Conservation (phyloP, 2,888 invertebrate species). For the Dendrolimus houi region DNA sequence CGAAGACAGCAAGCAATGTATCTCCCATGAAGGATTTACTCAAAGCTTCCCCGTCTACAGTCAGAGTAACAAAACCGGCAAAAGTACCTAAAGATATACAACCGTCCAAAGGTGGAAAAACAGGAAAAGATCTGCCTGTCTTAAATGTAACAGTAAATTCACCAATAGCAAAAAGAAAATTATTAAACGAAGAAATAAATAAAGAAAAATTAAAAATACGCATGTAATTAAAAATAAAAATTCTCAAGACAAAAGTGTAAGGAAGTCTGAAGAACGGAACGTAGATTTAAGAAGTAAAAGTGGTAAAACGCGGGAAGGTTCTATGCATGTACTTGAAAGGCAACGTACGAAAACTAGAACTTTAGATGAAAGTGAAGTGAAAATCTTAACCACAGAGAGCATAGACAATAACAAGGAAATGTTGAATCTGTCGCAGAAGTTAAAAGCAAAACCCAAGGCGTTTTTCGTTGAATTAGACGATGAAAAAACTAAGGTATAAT, state of each 20-base stretch:
- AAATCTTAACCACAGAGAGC: slow-evolving; percentile 39
- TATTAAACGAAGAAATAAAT: slow-evolving; percentile 14
- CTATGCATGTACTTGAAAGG: slow-evolving; percentile 21
- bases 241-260: slow-evolving; percentile 7
- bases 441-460: slow-evolving; percentile 54
- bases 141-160: slow-evolving; percentile 53
- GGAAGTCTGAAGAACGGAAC: slow-evolving; percentile 9
- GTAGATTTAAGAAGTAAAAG: slow-evolving; percentile 8
- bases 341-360: slow-evolving; percentile 59
- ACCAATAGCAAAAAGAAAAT: slow-evolving; percentile 37
- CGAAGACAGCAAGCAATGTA: slow-evolving; percentile 19
- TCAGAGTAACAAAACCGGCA: slow-evolving; percentile 23
- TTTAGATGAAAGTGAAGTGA: slow-evolving; percentile 57
- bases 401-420: slow-evolving; percentile 57
- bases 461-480: slow-evolving; percentile 54
- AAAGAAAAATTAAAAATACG: slow-evolving; percentile 9
- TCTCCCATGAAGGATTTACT: slow-evolving; percentile 50
- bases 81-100: slow-evolving; percentile 16
- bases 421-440: slow-evolving; percentile 38
- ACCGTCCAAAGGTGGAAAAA: slow-evolving; percentile 15
- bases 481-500: slow-evolving; percentile 10
- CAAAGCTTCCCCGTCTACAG: slow-evolving; percentile 44
- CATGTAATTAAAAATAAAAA: slow-evolving; percentile 4
- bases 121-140: slow-evolving; percentile 25
- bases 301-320: slow-evolving; percentile 10